These are phyloP conservation scores for Gasterosteus aculeatus DNA, from an alignment of 2,113 vertebrate species.

Conservation along the genomic window DNA sequence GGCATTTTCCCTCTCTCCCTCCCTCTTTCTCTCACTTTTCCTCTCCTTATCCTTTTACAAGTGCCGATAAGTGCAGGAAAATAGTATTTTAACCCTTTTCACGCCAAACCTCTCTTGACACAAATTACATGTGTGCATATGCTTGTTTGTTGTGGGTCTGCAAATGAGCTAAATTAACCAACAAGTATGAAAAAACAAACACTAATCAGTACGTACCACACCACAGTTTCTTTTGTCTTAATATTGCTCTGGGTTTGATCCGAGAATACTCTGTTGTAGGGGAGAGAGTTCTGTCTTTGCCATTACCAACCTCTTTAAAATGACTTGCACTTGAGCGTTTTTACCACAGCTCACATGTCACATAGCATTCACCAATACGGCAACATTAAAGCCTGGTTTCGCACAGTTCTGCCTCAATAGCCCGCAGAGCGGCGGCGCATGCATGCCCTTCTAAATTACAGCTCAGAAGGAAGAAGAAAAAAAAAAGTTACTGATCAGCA, in stretches of 20 bases:
- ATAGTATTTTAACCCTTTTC: conserved; percentile 75
- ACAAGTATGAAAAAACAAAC: conserved; percentile 49
- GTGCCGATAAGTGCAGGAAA: conserved; percentile 75
- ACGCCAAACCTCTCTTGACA: conserved; percentile 61
- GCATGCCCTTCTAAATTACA: conserved; percentile 53
- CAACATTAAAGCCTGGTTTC: conserved; percentile 58
- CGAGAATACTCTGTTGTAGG: background rate
- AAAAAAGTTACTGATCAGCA: conserved; percentile 51
- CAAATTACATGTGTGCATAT: conserved; percentile 63
- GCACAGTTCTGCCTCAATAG: conserved; percentile 44
- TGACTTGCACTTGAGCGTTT: conserved; percentile 31
- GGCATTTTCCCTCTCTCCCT: conserved; percentile 75
- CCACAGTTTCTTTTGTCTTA: background rate
- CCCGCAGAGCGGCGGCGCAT: conserved; percentile 46
- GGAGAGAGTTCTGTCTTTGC: conserved; percentile 1
- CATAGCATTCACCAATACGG: conserved; percentile 32
- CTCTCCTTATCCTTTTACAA: conserved; percentile 77
- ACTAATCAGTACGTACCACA: conserved; percentile 35
- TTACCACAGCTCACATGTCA: conserved; percentile 17
- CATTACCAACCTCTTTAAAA: conserved; percentile 29
- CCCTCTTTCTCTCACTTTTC: conserved; percentile 69
- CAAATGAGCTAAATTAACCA: conserved; percentile 59
- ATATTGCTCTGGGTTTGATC: conserved; percentile 2
- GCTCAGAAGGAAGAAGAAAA: conserved; percentile 42
- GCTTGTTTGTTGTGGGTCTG: conserved; percentile 64